Conservation (phyloP, 2,888 invertebrate species). For the Callimorpha dominula region DNA sequence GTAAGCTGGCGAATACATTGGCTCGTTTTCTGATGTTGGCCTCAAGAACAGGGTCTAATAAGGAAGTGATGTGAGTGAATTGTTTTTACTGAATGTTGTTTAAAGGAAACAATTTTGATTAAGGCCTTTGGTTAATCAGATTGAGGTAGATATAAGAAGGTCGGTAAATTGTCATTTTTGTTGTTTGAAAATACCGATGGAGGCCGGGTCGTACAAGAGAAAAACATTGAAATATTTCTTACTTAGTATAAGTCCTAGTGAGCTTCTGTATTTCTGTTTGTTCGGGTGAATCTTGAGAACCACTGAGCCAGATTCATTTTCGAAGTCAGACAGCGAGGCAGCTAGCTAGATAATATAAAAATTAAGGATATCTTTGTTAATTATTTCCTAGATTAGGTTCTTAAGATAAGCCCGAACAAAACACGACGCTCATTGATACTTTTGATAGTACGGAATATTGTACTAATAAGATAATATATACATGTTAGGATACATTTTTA, state of each 20-base stretch:
- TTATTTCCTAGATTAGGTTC: no score
- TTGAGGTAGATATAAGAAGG: slow-evolving; percentile 2
- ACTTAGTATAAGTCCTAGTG: neutral
- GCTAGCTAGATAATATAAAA: no score
- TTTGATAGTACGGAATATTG: no score
- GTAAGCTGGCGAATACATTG: neutral
- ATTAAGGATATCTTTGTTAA: no score
- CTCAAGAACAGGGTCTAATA: slow-evolving; percentile 37
- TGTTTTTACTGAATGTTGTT: slow-evolving; percentile 22
- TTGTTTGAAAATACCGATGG: neutral
- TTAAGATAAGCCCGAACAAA: no score
- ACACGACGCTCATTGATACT: no score
- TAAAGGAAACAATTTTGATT: slow-evolving; percentile 28
- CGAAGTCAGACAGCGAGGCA: no score
- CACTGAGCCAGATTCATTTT: neutral
- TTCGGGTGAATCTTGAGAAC: neutral
- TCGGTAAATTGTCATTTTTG: slow-evolving; percentile 2
- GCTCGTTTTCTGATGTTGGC: slow-evolving; percentile 9
- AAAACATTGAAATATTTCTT: neutral
- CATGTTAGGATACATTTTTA: no score
- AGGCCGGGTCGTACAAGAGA: neutral
- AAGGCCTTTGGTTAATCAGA: slow-evolving; percentile 29
- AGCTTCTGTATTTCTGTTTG: neutral
- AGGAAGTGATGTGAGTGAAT: slow-evolving; percentile 35
- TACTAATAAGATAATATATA: no score